Percentiles rank a stretch among this genome's conserved stretches.
These are phyloP conservation scores for Poeciliopsis turneri DNA, from an alignment of 2,797 vertebrate species.

Conservation along the genomic window DNA sequence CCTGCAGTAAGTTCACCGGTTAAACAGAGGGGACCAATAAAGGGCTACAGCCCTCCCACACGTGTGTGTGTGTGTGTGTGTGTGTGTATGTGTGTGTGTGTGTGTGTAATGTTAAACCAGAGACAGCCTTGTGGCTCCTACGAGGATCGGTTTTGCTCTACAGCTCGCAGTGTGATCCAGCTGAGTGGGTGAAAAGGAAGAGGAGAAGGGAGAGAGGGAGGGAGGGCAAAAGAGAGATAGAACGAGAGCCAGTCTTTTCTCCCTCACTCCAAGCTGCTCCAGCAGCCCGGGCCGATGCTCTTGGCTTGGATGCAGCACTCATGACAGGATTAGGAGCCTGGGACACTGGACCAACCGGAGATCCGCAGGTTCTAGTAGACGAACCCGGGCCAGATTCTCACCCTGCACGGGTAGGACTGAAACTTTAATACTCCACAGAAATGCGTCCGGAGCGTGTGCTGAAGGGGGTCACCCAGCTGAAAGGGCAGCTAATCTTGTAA, in stretches of 20 bases:
- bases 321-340: conserved; percentile 80
- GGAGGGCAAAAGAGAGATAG: conserved; percentile 28
- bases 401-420: conserved; percentile 68
- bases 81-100: conserved; percentile 42
- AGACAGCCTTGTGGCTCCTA: conserved; percentile 47
- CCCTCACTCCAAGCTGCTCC: conserved; percentile 59
- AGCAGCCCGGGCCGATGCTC: conserved; percentile 72
- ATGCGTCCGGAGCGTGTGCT: background rate
- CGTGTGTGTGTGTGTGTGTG: conserved; percentile 33
- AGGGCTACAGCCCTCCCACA: conserved; percentile 48
- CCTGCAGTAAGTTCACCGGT: conserved; percentile 21
- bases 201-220: conserved; percentile 30
- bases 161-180: conserved; percentile 44
- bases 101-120: conserved; percentile 57
- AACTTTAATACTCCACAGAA: conserved; percentile 7
- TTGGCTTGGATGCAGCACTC: conserved; percentile 72
- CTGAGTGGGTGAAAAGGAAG: conserved; percentile 59
- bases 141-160: conserved; percentile 47
- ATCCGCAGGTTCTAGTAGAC: conserved; percentile 74
- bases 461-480: conserved; percentile 3
- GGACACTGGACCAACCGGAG: conserved; percentile 76
- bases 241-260: conserved; percentile 55
- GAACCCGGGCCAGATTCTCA: conserved; percentile 66
- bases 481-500: conserved; percentile 1
- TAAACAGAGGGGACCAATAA: conserved; percentile 38